phyloP scores from a whole-genome alignment of 2,888 invertebrate genomes.

The Ennomos quercinarius region DNA sequence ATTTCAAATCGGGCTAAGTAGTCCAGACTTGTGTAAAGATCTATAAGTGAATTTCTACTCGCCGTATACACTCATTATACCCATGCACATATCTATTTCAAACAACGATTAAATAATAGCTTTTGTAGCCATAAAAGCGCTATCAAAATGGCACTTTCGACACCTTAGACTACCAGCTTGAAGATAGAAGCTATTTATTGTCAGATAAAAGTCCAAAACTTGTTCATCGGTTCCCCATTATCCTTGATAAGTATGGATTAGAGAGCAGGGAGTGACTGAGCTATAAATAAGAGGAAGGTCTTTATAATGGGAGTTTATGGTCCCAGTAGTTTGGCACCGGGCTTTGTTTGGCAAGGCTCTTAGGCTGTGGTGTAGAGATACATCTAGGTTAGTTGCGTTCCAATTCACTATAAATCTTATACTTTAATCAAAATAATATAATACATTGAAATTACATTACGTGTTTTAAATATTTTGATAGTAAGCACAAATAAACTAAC shows the following conservation, averaged over 20 bases:
- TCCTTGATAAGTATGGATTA: conserved; percentile 84
- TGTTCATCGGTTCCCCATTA: conserved; percentile 81
- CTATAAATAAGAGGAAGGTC: conserved; percentile 75
- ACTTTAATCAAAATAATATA: too few species aligned
- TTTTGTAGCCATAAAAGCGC: conserved; percentile 5
- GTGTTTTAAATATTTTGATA: too few species aligned
- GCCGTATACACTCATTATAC: too few species aligned
- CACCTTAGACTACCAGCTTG: conserved; percentile 5
- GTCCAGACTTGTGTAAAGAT: too few species aligned
- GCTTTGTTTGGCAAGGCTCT: conserved; percentile 39
- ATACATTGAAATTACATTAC: too few species aligned
- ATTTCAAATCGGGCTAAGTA: too few species aligned
- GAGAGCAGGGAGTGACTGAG: conserved; percentile 65
- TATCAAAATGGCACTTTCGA: conserved; percentile 29
- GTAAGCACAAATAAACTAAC: too few species aligned
- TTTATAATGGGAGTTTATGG: conserved; percentile 77
- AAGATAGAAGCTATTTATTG: conserved; percentile 41
- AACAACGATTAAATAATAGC: conserved; percentile 9
- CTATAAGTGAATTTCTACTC: too few species aligned
- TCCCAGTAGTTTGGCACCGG: conserved; percentile 48
- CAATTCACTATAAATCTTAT: conserved; percentile 6
- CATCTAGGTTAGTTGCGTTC: conserved; percentile 20
- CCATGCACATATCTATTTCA: neutral
- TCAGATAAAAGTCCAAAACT: conserved; percentile 78
- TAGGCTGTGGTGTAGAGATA: conserved; percentile 2